Conservation (phyloP, 1,140 invertebrate species). For the Drosophila baimaii region DNA sequence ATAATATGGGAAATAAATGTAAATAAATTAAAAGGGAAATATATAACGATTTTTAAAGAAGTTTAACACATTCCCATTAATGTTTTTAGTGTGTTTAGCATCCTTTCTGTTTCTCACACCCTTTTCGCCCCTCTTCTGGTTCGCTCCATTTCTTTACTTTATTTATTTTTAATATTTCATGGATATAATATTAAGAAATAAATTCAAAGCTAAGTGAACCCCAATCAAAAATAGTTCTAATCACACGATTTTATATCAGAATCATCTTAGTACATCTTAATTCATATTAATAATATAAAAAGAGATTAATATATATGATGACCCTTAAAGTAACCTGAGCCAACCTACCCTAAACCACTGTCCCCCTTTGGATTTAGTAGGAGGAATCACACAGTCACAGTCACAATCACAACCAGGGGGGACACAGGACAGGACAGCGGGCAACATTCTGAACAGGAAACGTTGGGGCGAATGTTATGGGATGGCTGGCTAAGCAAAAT, state of each 20-base stretch:
- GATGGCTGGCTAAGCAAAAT: conserved; percentile 58
- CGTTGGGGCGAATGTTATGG: conserved; percentile 77
- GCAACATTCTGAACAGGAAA: conserved; percentile 72
- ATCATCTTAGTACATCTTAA: not conserved
- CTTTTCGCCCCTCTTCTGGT: no score
- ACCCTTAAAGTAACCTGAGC: not conserved
- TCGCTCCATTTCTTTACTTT: no score
- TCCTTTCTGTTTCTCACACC: no score
- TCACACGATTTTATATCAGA: not conserved
- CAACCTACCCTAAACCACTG: conserved; percentile 14
- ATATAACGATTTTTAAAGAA: no score
- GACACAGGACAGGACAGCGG: conserved; percentile 35
- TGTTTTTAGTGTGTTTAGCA: no score
- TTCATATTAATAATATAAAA: not conserved
- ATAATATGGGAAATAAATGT: no score
- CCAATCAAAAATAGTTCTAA: not conserved
- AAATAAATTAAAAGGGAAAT: no score
- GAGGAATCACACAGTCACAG: conserved; percentile 48
- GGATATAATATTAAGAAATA: no score
- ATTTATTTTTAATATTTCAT: no score
- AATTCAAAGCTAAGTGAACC: no score
- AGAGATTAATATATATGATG: not conserved
- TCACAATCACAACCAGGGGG: conserved; percentile 43
- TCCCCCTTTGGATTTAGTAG: conserved; percentile 28
- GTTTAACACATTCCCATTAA: no score